Percentiles rank a stretch among this genome's conserved stretches.
phyloP scores from a whole-genome alignment of 1,140 invertebrate genomes.

The Colletes gigas region DNA sequence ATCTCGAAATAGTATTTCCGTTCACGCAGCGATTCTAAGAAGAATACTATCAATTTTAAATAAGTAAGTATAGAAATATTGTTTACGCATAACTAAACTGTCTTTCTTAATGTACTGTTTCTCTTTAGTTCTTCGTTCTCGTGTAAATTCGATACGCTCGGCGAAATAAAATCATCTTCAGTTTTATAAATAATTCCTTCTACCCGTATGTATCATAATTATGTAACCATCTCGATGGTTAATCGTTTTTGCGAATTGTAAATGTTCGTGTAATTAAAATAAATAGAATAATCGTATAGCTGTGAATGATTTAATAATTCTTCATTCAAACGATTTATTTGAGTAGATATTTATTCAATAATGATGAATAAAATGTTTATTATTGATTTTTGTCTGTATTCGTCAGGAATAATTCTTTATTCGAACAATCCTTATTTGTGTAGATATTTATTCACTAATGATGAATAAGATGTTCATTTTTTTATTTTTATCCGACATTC shows the following conservation, averaged over 20 bases:
- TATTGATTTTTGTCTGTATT: too few relatives aligned
- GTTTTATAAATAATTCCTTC: constrained; percentile 29
- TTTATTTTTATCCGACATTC: too few relatives aligned
- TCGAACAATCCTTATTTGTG: too few relatives aligned
- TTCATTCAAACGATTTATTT: too few relatives aligned
- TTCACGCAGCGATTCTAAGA: not conserved
- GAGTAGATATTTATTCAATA: too few relatives aligned
- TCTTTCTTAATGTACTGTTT: constrained; percentile 13
- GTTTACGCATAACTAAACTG: constrained; percentile 1
- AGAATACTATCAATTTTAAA: not conserved
- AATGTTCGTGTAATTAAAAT: not conserved
- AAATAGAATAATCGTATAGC: constrained; percentile 17
- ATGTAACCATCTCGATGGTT: not conserved
- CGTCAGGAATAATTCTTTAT: too few relatives aligned
- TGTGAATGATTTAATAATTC: too few relatives aligned
- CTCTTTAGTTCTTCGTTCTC: constrained; percentile 6
- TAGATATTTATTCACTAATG: too few relatives aligned
- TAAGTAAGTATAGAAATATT: constrained; percentile 19
- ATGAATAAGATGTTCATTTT: too few relatives aligned
- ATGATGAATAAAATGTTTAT: too few relatives aligned
- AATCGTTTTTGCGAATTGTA: not conserved
- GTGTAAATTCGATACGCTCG: constrained; percentile 6
- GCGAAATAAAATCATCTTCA: constrained; percentile 18
- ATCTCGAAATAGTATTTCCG: not conserved
- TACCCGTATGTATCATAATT: not conserved